Base-by-base conservation (phyloP, 2,797 vertebrate species). In the Todus mexicanus region DNA sequence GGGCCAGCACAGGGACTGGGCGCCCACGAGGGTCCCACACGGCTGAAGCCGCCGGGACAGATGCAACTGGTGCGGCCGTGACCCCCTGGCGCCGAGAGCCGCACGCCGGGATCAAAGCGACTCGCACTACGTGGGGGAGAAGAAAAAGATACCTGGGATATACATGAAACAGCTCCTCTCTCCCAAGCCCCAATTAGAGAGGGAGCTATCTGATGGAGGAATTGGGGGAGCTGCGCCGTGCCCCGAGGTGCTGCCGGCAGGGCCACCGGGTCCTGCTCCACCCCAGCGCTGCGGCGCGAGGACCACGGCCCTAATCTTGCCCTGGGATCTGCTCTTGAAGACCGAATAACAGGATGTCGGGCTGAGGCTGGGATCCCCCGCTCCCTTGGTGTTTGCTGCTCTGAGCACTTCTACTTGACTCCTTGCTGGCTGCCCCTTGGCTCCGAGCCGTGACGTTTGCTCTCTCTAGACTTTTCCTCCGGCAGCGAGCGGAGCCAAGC, bases 321-420 rank as follows among this genome's bases (percentile, higher is more conserved):
- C 45, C 56, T 68, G 0, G 3, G 72, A 93, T 93, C 89, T 82
- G 60, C 50, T 65, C 77, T 65, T 1, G 0, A 35, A 69, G 76
- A 51, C 59, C 63, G 75, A 91, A 61, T 53, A 94, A 95, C 89
- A 93, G 77, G 83, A 92, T 93, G 85, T 22, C 69, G 84, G 84
- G 72, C 92, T 87, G 68, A 61, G 81, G 35, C 73, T 85, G 64
- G 29, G 56, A 82, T 82, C 66, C 92, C 47, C 72, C 82, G 56
- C 83, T 68, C 63, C 2, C 13, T 85, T 19, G 29, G 13, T 76
- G 29, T 75, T 84, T 73, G 89, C 76, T 91, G 18, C 69, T 76
- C 37, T 27, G 54, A 82, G 75, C 48, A 45, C 47, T 59, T 75
- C 53, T 64, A 4, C 78, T 89, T 57, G 53, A 66, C 45, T 84